Evolutionary conservation across 2,797 vertebrate species (phyloP), one percentile per base, ranked within the genome.

Genomic region (Sus cebifrons): DNA sequence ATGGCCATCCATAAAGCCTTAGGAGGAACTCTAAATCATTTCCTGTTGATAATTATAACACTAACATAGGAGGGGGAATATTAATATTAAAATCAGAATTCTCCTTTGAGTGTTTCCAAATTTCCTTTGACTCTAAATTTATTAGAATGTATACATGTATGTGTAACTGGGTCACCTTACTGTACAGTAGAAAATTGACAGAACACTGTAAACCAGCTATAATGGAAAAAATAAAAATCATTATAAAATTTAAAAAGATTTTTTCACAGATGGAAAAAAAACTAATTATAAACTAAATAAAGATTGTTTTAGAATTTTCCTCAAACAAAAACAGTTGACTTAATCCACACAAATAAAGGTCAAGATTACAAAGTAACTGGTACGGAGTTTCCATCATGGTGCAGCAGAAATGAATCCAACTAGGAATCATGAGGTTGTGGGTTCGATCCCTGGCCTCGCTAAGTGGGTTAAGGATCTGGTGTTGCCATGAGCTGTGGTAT

Each of bases 121-220:
- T 82, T 92, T 91, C n/a, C 84, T 84, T 54, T 60, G 40, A 78
- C 10, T 90, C 71, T 94, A 73, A 85, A 40, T 87, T 90, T 96
- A 36, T 36, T 36, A 36, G 36, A 36, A 36, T 36, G 36, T 36
- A 36, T 36, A 36, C 36, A 36, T 36, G 36, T 36, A 36, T 36
- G 36, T 36, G 36, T 36, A 36, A 36, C 36, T 36, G 36, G 36
- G 36, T 36, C 36, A 36, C 36, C 36, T 36, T 36, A 36, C 36
- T 36, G 36, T 36, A 36, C 36, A 36, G 36, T 36, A 36, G 36
- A 36, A 36, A 36, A 36, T 36, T 36, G 36, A 36, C 36, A 36
- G 36, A 36, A 36, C 36, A 36, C 36, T 36, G 36, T 36, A 36
- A 36, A 36, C 36, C 36, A 36, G 36, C 36, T 36, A 36, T 36